Base-by-base conservation (phyloP, 2,113 vertebrate species). In the Erpornis zantholeuca region DNA sequence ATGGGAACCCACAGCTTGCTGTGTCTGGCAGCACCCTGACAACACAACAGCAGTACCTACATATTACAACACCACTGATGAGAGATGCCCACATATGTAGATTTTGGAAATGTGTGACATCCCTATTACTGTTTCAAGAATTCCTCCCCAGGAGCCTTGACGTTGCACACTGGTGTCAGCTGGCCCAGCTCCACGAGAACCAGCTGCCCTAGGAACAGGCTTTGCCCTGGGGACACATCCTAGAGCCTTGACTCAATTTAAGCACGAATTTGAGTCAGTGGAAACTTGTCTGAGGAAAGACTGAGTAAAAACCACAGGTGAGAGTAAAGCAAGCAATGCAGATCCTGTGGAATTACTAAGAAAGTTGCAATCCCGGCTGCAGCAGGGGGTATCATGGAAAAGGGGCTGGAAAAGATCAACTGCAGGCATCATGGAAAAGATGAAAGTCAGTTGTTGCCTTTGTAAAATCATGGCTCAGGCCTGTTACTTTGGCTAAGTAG, bases 201-300 rank as follows among this genome's bases (percentile, higher is more conserved):
- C 56, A 77, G 56, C 35, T 79, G 70, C 35, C 82, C 23, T 22
- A 66, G 85, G 63, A 95, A 71, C n/a, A 82, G 70, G 28, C 76
- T 92, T 92, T 0, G 8, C 86, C 76, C 49, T 0, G 1, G n/a
- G 66, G 82, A 61, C 1, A 4, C 49, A 80, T 92, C 83, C 82
- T 52, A 40, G 40, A 93, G 53, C 57, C 75, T 49, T 94, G 85
- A 85, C 75, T 93, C 91, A 92, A 89, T 91, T 88, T 68, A 66
- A 83, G 53, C 36, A 68, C 1, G 3, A 59, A 92, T 82, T 90
- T 82, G 88, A 92, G 63, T 90, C 91, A 95, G 71, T 88, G 82
- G 91, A 94, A 95, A 95, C 40, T 92, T 80, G 53, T 92, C 76
- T 72, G 71, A 82, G 76, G 79, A 88, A 92, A 53, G 40, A 86